Conservation (phyloP, 2,797 vertebrate species). For the Gymnoscopelus microlampas region DNA sequence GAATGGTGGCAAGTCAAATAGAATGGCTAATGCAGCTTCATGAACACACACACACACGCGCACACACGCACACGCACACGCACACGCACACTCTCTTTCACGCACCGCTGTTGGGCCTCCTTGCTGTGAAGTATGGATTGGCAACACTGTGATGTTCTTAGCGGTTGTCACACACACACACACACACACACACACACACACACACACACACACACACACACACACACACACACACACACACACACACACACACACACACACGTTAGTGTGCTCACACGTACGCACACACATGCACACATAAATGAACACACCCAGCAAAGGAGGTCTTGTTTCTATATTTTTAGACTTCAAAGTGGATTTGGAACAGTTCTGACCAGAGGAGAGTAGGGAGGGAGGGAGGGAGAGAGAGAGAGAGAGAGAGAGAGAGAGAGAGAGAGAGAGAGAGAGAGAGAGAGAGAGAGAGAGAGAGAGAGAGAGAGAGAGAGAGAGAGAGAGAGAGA, state of each 20-base stretch:
- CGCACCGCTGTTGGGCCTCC: constrained; percentile 14
- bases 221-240: not conserved
- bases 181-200: constrained; percentile 10
- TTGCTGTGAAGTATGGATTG: constrained; percentile 49
- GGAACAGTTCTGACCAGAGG: constrained; percentile 28
- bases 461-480: not conserved
- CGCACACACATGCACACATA: not conserved
- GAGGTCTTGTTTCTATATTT: constrained; percentile 8
- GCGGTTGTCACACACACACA: constrained; percentile 12
- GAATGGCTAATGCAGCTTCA: constrained; percentile 38
- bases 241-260: not conserved
- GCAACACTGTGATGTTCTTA: constrained; percentile 35
- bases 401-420: constrained; percentile 9
- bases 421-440: not conserved
- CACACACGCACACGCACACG: not conserved
- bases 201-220: constrained; percentile 1
- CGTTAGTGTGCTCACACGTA: constrained; percentile 1
- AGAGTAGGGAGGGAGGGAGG: not conserved
- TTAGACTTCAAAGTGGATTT: constrained; percentile 31
- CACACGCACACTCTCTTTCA: not conserved
- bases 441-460: not conserved
- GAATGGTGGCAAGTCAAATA: constrained; percentile 42
- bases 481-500: not conserved
- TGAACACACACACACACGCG: constrained; percentile 16
- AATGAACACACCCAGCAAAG: not conserved